Conservation (phyloP, 1,140 invertebrate species). For the Lordiphosa stackelbergi region DNA sequence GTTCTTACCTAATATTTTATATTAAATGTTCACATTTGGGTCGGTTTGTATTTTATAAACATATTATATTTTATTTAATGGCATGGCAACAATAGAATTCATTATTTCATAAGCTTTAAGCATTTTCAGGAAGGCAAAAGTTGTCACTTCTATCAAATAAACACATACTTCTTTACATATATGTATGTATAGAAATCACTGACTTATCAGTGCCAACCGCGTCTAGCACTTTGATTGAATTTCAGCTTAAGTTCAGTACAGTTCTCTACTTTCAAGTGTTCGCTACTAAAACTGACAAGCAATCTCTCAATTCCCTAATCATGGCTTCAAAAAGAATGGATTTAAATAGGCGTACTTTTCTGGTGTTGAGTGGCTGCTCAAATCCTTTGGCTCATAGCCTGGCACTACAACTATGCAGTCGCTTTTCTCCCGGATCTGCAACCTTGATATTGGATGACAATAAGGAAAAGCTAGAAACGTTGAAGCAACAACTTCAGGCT, state of each 20-base stretch:
- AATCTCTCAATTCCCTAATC: conserved; percentile 1
- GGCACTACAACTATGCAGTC: conserved; percentile 82
- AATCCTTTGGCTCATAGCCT: conserved; percentile 82
- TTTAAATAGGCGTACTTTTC: conserved; percentile 57
- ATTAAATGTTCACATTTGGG: conserved; percentile 4
- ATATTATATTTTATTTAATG: conserved; percentile 12
- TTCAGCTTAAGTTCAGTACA: conserved; percentile 36
- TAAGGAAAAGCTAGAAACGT: conserved; percentile 44
- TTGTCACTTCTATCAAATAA: neutral
- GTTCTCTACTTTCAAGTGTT: conserved; percentile 45
- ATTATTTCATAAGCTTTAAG: conserved; percentile 15
- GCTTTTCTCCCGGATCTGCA: conserved; percentile 81
- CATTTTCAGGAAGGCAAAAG: neutral
- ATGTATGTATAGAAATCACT: neutral
- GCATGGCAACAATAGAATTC: conserved; percentile 26
- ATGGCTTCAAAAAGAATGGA: conserved; percentile 71
- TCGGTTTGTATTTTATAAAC: conserved; percentile 3
- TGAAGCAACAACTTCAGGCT: conserved; percentile 32
- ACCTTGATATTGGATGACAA: conserved; percentile 87
- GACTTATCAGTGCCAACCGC: conserved; percentile 30
- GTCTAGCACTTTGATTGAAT: conserved; percentile 27
- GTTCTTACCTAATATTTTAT: too few relatives aligned
- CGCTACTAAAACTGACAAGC: conserved; percentile 8
- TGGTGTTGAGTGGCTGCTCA: conserved; percentile 60
- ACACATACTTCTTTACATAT: conserved; percentile 4